Evolutionary conservation across 1,140 invertebrate genomes (phyloP), one percentile per base, ranked within the genome.

Genomic region (Gryon sp.): DNA sequence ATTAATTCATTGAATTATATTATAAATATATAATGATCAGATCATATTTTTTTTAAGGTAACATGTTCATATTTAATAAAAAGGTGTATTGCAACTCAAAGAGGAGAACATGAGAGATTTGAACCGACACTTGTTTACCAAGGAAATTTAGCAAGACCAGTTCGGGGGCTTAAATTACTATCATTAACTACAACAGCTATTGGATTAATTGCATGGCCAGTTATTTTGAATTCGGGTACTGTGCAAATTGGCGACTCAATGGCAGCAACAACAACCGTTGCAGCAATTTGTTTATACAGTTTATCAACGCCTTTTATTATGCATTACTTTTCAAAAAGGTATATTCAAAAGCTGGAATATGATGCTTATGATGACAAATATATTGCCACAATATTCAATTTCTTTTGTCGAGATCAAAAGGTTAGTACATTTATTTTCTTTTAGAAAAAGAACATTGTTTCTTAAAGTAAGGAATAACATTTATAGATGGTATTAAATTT

Each of bases 261-360:
- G 1, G 9, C 11, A 12, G 11, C 32, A 12, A 6, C 11, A 2
- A 2, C 14, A 4, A 12, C 11, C 4, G 4, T 41, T 4, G 16
- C 90, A 32, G 86, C 86, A 32, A 89, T 95, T 1, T 93, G 93
- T 15, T 91, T 96, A 75, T 95, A 97, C 82, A 94, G 95, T 2
- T 92, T 97, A 78, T 87, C 92, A 0, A 97, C 95, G 3, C 97
- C 97, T 0, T 34, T 96, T 12, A 81, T 98, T 16, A 87, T 98
- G 60, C 95, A 98, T 89, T 88, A 92, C 3, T 88, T 98, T 9
- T 93, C 95, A 2, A 97, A 94, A 80, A 95, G 95, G 86, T 98
- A 98, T 90, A 93, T 97, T 0, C 93, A 92, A 0, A 88, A 92
- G 63, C 87, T 98, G 1, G 89, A 93, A 60, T 97, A 95, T 80